Base-by-base conservation (phyloP, 2,797 vertebrate genomes). In the Cichlasoma orientale region DNA sequence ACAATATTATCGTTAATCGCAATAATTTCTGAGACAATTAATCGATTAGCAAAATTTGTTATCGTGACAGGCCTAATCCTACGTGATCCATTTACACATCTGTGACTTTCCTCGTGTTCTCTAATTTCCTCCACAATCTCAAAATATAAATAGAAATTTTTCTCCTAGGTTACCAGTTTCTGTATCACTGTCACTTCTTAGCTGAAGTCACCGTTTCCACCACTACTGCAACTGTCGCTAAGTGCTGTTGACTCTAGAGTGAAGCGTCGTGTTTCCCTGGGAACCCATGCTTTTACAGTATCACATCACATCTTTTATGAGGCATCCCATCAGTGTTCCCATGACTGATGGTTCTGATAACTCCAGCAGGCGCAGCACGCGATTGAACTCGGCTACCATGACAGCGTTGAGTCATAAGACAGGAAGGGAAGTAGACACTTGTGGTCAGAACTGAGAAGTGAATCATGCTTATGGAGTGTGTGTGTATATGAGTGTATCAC, bases 351-450 rank as follows among this genome's bases (percentile, higher is more conserved):
- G 55, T 58, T 86, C 56, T 66, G 54, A 79, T 75, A 78, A 80
- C 50, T 71, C 18, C 52, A 1, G 18, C 75, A 75, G 73, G 71
- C 47, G 58, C 18, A 23, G 52, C 81, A 86, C n/a, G 27, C 78
- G 82, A 86, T 69, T 79, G 33, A 88, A 83, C 73, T 76, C n/a
- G 25, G 87, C 66, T 72, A 50, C 63, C 47, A 61, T 77, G 63
- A 69, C 72, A 21, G 38, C 7, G 72, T 88, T 90, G 83, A 90
- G 89, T 93, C 94, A 94, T 86, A 80, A 78, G 92, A 90, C 90
- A 69, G 88, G 90, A 90, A 90, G 76, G 80, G 90, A 94, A 92
- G 92, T 84, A 90, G 89, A 87, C 75, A 50, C 75, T 90, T 78
- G 87, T 85, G 91, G 90, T 86, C 77, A 72, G 73, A 79, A 86